Evolutionary conservation across 2,113 vertebrate genomes (phyloP).

Genomic region (Pitta sordida): DNA sequence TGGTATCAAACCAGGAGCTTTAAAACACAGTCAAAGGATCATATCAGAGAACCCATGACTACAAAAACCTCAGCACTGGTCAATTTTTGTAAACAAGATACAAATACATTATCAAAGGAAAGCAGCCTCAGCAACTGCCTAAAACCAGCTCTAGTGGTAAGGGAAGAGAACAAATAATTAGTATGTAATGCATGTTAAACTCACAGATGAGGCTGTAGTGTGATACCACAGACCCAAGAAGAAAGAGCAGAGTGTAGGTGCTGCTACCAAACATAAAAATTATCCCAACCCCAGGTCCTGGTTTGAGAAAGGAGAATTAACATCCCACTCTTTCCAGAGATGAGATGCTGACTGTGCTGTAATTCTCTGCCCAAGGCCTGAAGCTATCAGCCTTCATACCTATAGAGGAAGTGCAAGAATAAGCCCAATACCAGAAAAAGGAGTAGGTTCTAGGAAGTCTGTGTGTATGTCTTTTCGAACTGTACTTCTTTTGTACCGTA

Average conservation of each 20-base stretch:
- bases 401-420: background rate
- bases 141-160: background rate
- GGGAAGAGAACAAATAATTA: background rate
- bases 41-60: accelerated
- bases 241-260: background rate
- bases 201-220: background rate
- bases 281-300: background rate
- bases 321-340: background rate
- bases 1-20: background rate
- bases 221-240: background rate
- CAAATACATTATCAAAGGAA: background rate
- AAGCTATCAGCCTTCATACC: background rate
- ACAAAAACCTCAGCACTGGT: background rate
- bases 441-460: background rate
- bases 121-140: background rate
- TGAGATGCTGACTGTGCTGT: background rate
- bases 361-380: background rate
- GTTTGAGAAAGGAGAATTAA: background rate
- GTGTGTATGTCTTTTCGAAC: background rate
- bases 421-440: background rate
- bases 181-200: background rate
- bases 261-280: background rate
- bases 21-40: background rate
- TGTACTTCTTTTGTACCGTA: background rate
- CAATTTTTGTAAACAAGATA: background rate